phyloP scores from a whole-genome alignment of 2,888 invertebrate genomes.

The Fabriciana adippe region DNA sequence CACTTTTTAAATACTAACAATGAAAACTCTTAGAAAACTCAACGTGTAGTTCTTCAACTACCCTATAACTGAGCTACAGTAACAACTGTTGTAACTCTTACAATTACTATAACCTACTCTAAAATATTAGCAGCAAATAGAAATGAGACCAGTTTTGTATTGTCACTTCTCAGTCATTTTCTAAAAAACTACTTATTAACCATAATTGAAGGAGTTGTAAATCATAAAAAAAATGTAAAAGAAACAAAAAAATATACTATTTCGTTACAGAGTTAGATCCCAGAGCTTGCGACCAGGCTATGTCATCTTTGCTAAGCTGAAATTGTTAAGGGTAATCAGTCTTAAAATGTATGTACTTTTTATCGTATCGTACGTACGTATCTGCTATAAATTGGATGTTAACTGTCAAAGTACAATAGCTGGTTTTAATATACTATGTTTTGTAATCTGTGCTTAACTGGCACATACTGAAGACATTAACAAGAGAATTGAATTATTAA shows the following conservation, averaged over 20 bases:
- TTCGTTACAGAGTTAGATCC: not conserved
- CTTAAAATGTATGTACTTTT: too few species aligned
- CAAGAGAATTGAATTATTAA: too few species aligned
- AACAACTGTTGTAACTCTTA: conserved; percentile 53
- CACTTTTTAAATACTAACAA: conserved; percentile 59
- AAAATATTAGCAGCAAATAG: conserved; percentile 56
- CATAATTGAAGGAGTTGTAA: conserved; percentile 3
- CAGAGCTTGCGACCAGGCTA: too few species aligned
- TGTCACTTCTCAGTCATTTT: conserved; percentile 76
- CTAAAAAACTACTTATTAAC: conserved; percentile 44
- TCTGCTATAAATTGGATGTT: too few species aligned
- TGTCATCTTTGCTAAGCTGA: too few species aligned
- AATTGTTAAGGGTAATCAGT: too few species aligned
- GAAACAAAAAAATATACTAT: conserved; percentile 12
- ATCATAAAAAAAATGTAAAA: conserved; percentile 1
- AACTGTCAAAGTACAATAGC: too few species aligned
- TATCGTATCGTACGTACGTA: too few species aligned
- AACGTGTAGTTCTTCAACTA: conserved; percentile 40
- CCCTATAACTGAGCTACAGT: conserved; percentile 35
- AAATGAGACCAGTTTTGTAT: conserved; percentile 73
- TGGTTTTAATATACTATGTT: too few species aligned
- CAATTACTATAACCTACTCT: conserved; percentile 40
- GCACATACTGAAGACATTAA: too few species aligned
- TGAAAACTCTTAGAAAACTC: conserved; percentile 55
- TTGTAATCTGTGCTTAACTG: too few species aligned